These are phyloP conservation scores for Aporophyla lueneburgensis DNA, from an alignment of 2,888 invertebrate genomes.

Conservation along the genomic window DNA sequence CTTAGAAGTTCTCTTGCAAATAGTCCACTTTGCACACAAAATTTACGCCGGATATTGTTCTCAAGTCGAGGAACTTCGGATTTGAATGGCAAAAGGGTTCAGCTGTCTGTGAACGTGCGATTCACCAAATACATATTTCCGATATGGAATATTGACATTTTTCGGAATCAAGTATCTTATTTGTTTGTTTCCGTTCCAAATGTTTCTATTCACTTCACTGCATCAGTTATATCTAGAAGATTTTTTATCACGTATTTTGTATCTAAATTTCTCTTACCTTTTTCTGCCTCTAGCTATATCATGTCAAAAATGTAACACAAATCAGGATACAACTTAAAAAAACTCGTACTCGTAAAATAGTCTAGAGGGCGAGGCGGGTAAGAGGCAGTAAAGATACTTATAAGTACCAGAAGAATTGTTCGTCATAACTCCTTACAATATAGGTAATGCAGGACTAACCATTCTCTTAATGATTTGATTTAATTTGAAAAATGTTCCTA, in stretches of 20 bases:
- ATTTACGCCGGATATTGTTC: conserved; percentile 34
- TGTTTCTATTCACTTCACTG: conserved; percentile 9
- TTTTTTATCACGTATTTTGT: conserved; percentile 4
- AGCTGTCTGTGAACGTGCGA: conserved; percentile 20
- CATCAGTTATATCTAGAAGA: neutral
- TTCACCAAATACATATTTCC: conserved; percentile 51
- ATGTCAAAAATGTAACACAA: neutral
- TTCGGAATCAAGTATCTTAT: conserved; percentile 38
- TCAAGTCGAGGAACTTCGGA: conserved; percentile 26
- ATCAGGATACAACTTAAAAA: neutral
- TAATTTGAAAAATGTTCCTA: neutral
- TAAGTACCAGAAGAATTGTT: neutral
- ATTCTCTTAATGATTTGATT: neutral
- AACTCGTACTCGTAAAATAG: neutral
- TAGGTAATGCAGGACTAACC: neutral
- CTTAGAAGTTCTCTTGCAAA: neutral
- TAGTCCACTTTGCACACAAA: neutral
- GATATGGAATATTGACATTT: conserved; percentile 41
- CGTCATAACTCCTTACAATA: neutral
- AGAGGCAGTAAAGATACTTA: neutral
- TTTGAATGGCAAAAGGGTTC: conserved; percentile 32
- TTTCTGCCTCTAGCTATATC: neutral
- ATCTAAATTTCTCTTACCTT: neutral
- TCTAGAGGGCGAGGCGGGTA: neutral
- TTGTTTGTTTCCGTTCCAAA: conserved; percentile 42